These are phyloP conservation scores for Platyrinchus mystaceus DNA, from an alignment of 2,797 vertebrate species.

Conservation along the genomic window DNA sequence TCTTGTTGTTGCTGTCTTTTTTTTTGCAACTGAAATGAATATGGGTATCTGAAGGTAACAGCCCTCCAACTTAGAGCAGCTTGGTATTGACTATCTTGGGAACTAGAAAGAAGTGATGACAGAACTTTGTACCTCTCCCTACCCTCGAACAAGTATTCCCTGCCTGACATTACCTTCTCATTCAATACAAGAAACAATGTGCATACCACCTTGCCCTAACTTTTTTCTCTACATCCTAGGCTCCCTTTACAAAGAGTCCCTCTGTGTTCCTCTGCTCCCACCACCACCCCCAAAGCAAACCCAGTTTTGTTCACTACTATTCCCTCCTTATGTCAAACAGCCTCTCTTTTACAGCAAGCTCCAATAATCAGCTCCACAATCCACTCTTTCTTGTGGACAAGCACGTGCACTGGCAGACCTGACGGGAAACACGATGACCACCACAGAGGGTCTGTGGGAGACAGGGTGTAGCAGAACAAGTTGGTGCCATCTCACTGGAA, in stretches of 20 bases:
- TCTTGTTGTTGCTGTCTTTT: background rate
- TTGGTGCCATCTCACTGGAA: background rate
- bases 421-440: accelerated
- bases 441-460: background rate
- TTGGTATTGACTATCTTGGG: background rate
- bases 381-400: too few relatives aligned
- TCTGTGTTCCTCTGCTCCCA: background rate
- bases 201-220: background rate
- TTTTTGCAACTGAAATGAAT: background rate
- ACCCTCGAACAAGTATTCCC: background rate
- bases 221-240: background rate
- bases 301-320: background rate
- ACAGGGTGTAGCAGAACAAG: background rate
- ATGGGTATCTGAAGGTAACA: background rate
- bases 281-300: background rate
- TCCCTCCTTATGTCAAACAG: background rate
- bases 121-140: background rate
- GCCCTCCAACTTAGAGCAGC: background rate
- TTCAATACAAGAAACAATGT: background rate
- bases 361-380: background rate
- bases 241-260: background rate
- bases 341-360: background rate
- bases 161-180: background rate
- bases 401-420: accelerated
- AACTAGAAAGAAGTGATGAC: background rate